phyloP scores from a whole-genome alignment of 2,113 vertebrate genomes.

The Condylura cristata region DNA sequence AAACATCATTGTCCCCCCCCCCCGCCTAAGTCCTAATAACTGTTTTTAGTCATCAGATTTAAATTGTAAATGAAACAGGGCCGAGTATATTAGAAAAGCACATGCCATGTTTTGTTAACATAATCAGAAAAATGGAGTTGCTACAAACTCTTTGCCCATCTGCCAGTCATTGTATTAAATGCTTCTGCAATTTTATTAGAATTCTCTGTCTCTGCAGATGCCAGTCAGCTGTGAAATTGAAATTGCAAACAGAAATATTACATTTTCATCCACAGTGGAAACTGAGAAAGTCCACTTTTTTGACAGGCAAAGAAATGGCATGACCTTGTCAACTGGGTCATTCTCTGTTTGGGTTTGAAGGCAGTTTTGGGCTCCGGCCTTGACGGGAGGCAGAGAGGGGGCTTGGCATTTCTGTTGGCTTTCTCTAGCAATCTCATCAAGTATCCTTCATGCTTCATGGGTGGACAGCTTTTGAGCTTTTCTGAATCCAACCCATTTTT shows the following conservation, averaged over 20 bases:
- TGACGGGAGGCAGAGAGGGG: neutral
- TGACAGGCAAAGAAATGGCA: conserved; percentile 74
- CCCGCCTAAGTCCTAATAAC: conserved; percentile 74
- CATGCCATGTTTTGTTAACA: conserved; percentile 88
- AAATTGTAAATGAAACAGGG: conserved; percentile 83
- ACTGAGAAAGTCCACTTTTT: conserved; percentile 83
- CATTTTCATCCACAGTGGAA: conserved; percentile 83
- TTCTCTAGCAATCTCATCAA: conserved; percentile 29
- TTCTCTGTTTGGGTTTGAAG: conserved; percentile 15
- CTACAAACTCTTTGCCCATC: conserved; percentile 83
- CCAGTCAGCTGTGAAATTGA: conserved; percentile 91
- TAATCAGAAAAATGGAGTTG: conserved; percentile 87
- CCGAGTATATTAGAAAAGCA: conserved; percentile 80
- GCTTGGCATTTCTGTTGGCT: neutral
- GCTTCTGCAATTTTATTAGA: conserved; percentile 88
- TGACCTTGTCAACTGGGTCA: conserved; percentile 62
- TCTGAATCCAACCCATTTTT: conserved; percentile 16
- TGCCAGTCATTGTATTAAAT: conserved; percentile 89
- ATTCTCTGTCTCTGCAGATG: conserved; percentile 87
- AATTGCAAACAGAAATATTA: conserved; percentile 90
- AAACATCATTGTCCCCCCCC: conserved; percentile 36
- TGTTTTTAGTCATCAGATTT: conserved; percentile 81
- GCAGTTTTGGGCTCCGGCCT: neutral
- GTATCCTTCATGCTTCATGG: neutral
- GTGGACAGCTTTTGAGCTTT: conserved; percentile 21